Evolutionary conservation across 2,888 invertebrate species (phyloP), one percentile per base, ranked within the genome.

Genomic region (Leptothorax acervorum): DNA sequence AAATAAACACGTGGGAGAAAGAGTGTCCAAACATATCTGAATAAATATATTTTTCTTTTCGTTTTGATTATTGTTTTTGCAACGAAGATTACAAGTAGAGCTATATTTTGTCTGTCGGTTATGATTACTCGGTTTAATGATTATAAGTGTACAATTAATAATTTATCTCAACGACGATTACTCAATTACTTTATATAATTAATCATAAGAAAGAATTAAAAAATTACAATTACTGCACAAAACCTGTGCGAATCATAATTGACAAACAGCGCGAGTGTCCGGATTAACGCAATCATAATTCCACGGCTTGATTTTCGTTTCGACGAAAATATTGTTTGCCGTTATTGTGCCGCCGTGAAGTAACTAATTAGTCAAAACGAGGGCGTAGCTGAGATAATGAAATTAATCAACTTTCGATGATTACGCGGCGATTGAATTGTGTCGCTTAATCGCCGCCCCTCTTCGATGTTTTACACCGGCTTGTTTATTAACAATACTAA

Each of bases 351-450:
- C n/a, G 9, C 45, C 23, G 45, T 28, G 45, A 6, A 60, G 57
- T 45, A 60, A 31, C 31, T 79, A 68, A 79, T 79, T 79, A 48
- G 45, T 60, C 12, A 35, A 60, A 79, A 79, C 57, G 35, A 18
- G 57, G 0, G 23, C 8, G 45, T 48, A 57, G 6, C 57, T 48
- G 79, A 60, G 57, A 60, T 79, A 79, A 79, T 79, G 23, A 79
- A 60, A 70, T 79, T 79, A 79, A 79, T 79, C 48, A 79, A 79
- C 48, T 70, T 60, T 60, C 53, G n/a, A 55, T 79, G 35, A 71
- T 79, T 31, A 70, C 23, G 35, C 57, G 48, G 57, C 70, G 12
- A 60, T 71, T 35, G 79, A 70, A 68, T 79, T 23, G 57, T 28
- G 45, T 31, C 68, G 45, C 70, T 57, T 57, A 70, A 79, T 79